Percentiles rank a stretch among this genome's conserved stretches.
These are phyloP conservation scores for Monochamus saltuarius DNA, from an alignment of 1,140 invertebrate species.

Conservation along the genomic window DNA sequence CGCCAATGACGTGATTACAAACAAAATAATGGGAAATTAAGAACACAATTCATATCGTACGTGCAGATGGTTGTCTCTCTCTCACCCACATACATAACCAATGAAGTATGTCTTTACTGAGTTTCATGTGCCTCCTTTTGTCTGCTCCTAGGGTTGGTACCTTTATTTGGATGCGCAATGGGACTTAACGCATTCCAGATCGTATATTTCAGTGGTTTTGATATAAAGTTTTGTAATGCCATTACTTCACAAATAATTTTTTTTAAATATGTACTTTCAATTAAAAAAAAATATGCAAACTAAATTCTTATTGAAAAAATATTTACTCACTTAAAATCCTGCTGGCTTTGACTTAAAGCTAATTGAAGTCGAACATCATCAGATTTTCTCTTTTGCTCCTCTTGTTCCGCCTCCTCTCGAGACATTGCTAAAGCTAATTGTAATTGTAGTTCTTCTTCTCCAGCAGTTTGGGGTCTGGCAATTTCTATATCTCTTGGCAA, in stretches of 20 bases:
- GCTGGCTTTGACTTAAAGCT: conserved; percentile 89
- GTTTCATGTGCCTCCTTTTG: no score
- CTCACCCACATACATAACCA: no score
- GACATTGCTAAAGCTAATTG: conserved; percentile 98
- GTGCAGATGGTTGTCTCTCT: no score
- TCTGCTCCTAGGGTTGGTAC: no score
- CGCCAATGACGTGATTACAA: no score
- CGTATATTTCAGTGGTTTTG: no score
- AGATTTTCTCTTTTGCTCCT: conserved; percentile 87
- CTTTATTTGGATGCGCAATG: no score
- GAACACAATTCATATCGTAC: no score
- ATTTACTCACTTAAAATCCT: conserved; percentile 76
- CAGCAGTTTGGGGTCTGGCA: conserved; percentile 91
- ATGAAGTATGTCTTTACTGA: no score
- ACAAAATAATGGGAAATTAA: no score
- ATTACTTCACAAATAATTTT: not conserved
- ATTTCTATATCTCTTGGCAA: conserved; percentile 79
- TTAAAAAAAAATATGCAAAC: conserved; percentile 1
- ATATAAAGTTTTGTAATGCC: no score
- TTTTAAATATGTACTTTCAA: not conserved
- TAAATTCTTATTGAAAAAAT: not conserved
- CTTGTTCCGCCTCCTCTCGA: conserved; percentile 96
- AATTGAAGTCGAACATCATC: conserved; percentile 94
- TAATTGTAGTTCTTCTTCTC: conserved; percentile 97
- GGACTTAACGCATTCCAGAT: no score